A percentile compares a stretch with the other conserved stretches of the same genome.
Conservation (phyloP, 2,113 vertebrate species). For the Polypterus senegalus region DNA sequence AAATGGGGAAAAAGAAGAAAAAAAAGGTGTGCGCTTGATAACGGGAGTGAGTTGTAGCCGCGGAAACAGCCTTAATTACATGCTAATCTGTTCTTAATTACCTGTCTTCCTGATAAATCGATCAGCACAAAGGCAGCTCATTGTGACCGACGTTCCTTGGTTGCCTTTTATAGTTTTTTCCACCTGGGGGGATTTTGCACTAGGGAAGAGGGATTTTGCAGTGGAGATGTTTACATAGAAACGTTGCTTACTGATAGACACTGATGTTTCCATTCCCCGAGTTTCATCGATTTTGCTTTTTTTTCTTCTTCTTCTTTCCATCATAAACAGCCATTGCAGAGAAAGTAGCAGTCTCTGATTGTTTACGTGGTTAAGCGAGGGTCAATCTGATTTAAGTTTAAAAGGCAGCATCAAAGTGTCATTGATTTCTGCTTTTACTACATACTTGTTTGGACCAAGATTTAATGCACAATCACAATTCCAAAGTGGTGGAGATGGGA, state of each 20-base stretch:
- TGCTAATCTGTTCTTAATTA: conserved; percentile 35
- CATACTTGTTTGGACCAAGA: conserved; percentile 28
- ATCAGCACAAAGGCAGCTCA: conserved; percentile 31
- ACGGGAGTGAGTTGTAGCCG: background rate
- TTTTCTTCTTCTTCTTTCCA: conserved; percentile 29
- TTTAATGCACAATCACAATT: conserved; percentile 36
- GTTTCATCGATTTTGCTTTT: conserved; percentile 18
- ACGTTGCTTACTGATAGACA: conserved; percentile 4
- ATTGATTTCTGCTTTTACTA: conserved; percentile 42
- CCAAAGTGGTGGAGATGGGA: background rate
- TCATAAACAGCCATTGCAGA: conserved; percentile 34
- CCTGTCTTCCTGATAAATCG: conserved; percentile 31
- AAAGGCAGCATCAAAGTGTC: conserved; percentile 35
- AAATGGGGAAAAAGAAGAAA: background rate
- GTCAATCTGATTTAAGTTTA: conserved; percentile 39
- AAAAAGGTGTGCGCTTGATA: background rate
- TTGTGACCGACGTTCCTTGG: conserved; percentile 30
- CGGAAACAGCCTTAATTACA: conserved; percentile 25
- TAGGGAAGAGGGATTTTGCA: background rate
- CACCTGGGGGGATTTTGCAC: background rate
- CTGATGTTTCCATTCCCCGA: background rate
- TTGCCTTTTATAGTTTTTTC: conserved; percentile 21
- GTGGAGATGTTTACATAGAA: conserved; percentile 14
- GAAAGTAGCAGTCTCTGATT: conserved; percentile 25
- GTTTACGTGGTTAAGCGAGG: conserved; percentile 34